phyloP scores from a whole-genome alignment of 2,888 invertebrate species.

The Coenonympha glycerion region DNA sequence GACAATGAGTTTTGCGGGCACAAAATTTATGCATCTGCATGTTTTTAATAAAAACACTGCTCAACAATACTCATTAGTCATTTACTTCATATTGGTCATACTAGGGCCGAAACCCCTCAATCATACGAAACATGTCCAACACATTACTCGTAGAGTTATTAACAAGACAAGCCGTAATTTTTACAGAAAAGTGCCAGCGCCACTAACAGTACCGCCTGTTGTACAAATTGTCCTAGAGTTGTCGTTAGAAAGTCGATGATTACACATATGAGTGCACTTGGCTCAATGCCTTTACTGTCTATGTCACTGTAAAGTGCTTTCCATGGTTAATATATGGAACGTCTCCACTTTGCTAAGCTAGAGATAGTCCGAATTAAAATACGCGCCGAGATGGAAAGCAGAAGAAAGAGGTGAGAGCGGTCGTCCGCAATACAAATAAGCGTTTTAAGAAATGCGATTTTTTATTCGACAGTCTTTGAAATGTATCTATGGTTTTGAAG shows the following conservation, averaged over 20 bases:
- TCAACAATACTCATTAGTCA: too few relatives aligned
- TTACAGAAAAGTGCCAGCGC: not conserved
- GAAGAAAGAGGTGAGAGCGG: too few relatives aligned
- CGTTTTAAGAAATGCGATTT: too few relatives aligned
- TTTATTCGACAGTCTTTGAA: too few relatives aligned
- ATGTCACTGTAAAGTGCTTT: slow-evolving; percentile 35
- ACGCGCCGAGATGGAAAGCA: too few relatives aligned
- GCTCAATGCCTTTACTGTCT: slow-evolving; percentile 45
- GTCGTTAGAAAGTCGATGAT: slow-evolving; percentile 54
- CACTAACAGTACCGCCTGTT: slow-evolving; percentile 1
- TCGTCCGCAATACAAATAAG: too few relatives aligned
- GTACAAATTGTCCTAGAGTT: slow-evolving; percentile 28
- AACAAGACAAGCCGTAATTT: not conserved
- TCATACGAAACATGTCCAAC: not conserved
- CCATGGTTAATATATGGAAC: slow-evolving; percentile 6
- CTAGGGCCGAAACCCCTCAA: not conserved
- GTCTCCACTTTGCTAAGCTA: not conserved
- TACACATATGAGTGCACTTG: slow-evolving; percentile 55
- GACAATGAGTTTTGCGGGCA: too few relatives aligned
- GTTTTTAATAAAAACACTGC: too few relatives aligned
- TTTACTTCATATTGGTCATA: too few relatives aligned
- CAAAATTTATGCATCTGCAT: too few relatives aligned
- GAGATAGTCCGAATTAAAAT: not conserved
- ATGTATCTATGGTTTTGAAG: too few relatives aligned
- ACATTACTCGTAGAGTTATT: slow-evolving; percentile 1